Percentiles rank a stretch among this genome's conserved stretches.
Evolutionary conservation across 2,797 vertebrate species (phyloP).

Genomic region (Huso huso): DNA sequence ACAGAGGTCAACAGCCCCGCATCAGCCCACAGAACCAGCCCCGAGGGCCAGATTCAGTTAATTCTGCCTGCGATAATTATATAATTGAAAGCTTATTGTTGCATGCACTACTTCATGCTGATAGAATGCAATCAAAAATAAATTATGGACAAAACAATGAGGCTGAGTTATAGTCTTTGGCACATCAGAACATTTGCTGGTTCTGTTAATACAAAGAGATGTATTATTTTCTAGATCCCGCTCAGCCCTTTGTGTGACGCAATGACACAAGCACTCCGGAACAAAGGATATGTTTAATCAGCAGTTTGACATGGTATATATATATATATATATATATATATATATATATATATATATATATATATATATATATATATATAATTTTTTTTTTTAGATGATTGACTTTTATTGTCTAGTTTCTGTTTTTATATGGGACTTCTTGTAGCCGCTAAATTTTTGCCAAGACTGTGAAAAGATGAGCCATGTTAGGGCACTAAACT

Average conservation of each 20-base stretch:
- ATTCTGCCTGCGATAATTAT: slow-evolving; percentile 15
- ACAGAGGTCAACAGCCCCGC: slow-evolving; percentile 19
- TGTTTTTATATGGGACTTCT: slow-evolving; percentile 28
- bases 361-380: slow-evolving; percentile 25
- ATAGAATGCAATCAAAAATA: slow-evolving; percentile 41
- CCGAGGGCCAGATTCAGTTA: slow-evolving; percentile 13
- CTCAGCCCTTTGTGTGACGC: slow-evolving; percentile 37
- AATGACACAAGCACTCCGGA: slow-evolving; percentile 49
- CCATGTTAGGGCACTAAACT: slow-evolving; percentile 7
- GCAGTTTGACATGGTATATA: slow-evolving; percentile 38
- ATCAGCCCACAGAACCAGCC: slow-evolving; percentile 13
- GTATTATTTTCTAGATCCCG: slow-evolving; percentile 50
- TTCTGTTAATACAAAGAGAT: slow-evolving; percentile 40
- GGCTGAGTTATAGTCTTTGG: slow-evolving; percentile 39
- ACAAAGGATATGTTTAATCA: slow-evolving; percentile 57
- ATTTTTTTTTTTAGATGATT: no score
- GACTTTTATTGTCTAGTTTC: slow-evolving; percentile 30
- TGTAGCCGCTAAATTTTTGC: slow-evolving; percentile 23
- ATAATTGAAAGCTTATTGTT: slow-evolving; percentile 11
- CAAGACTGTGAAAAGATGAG: slow-evolving; percentile 32
- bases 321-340: no score
- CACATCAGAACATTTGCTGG: slow-evolving; percentile 33
- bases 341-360: slow-evolving; percentile 18
- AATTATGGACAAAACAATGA: slow-evolving; percentile 39
- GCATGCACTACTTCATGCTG: slow-evolving; percentile 37